Evolutionary conservation across 2,888 invertebrate genomes (phyloP).

Genomic region (Orthosia cruda): DNA sequence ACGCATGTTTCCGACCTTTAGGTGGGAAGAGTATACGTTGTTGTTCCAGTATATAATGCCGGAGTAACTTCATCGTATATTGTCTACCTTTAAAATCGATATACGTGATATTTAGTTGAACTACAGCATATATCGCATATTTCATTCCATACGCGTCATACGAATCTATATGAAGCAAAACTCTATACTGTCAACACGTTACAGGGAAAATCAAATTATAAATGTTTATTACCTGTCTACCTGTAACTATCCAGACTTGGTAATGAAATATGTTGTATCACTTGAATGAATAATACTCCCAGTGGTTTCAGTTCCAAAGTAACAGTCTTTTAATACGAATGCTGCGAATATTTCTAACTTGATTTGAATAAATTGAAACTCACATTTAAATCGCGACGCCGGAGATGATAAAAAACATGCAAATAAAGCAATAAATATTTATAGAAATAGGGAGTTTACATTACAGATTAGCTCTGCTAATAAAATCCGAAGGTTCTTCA

Average conservation of each 20-base stretch:
- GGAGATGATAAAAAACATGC: constrained; percentile 16
- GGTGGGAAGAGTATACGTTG: constrained; percentile 38
- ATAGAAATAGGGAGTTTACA: constrained; percentile 10
- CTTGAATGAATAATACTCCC: not conserved
- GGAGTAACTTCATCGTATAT: too few species aligned
- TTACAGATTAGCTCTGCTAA: constrained; percentile 6
- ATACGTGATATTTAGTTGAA: too few species aligned
- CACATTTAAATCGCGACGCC: constrained; percentile 14
- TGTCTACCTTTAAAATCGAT: too few species aligned
- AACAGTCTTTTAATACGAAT: too few species aligned
- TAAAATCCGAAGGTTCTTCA: constrained; percentile 22
- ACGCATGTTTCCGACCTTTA: constrained; percentile 56
- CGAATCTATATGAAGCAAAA: too few species aligned
- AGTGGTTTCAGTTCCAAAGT: not conserved
- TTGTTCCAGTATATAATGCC: too few species aligned
- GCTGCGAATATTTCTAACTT: constrained; percentile 1
- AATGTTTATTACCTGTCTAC: constrained; percentile 24
- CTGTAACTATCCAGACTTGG: constrained; percentile 10
- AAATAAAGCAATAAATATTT: constrained; percentile 30
- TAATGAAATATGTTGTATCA: constrained; percentile 17
- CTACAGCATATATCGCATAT: too few species aligned
- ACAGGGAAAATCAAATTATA: constrained; percentile 20
- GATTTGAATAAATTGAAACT: constrained; percentile 24
- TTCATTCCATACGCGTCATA: too few species aligned
- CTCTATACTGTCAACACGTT: constrained; percentile 9